phyloP scores from a whole-genome alignment of 2,797 vertebrate species.

The Morus bassanus region DNA sequence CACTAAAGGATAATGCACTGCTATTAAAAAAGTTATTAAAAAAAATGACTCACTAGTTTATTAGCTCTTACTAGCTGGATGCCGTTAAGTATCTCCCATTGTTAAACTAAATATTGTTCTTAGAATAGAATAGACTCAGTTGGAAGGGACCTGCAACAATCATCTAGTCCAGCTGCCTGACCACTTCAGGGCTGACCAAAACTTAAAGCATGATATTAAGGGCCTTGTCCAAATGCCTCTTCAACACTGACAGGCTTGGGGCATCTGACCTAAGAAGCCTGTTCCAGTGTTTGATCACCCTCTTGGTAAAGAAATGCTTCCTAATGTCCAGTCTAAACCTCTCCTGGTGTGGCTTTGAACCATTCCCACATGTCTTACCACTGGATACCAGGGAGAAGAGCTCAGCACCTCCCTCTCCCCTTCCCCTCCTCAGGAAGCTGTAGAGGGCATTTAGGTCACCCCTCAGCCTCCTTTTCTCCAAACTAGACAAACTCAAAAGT shows the following conservation, averaged over 20 bases:
- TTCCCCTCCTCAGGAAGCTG: background rate
- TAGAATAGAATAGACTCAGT: background rate
- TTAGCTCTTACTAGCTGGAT: background rate
- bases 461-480: background rate
- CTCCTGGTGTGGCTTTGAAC: fast-evolving
- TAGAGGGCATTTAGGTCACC: background rate
- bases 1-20: background rate
- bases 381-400: background rate
- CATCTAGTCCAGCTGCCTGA: background rate
- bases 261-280: background rate
- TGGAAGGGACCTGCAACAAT: background rate
- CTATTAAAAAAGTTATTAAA: background rate
- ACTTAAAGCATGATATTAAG: background rate
- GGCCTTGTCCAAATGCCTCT: background rate
- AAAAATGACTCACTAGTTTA: background rate
- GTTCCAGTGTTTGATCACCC: background rate
- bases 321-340: background rate
- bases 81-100: background rate
- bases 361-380: background rate
- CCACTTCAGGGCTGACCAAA: background rate
- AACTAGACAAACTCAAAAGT: background rate
- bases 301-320: background rate
- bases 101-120: background rate
- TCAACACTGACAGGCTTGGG: background rate
- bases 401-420: too few relatives aligned